Conservation (phyloP, 2,888 invertebrate species). For the Halictus quadricinctus region DNA sequence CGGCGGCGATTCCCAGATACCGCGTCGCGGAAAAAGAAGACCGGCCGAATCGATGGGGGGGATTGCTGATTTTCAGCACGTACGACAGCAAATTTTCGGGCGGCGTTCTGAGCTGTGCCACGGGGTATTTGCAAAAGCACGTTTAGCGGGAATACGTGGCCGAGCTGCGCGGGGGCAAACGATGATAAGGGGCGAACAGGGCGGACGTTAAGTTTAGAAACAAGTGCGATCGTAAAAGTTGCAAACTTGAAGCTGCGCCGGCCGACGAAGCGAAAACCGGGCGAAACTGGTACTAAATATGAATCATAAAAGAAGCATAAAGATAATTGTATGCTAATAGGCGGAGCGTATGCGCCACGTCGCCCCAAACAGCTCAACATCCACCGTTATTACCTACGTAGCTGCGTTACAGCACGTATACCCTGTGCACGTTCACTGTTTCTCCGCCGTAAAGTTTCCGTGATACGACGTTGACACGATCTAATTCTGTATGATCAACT, state of each 20-base stretch:
- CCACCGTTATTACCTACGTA: slow-evolving; percentile 61
- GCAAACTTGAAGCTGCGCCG: slow-evolving; percentile 59
- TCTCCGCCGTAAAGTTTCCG: slow-evolving; percentile 25
- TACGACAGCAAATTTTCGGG: slow-evolving; percentile 61
- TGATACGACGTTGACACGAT: slow-evolving; percentile 49
- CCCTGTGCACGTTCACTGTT: slow-evolving; percentile 19
- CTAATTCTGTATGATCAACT: slow-evolving; percentile 56
- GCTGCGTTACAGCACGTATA: slow-evolving; percentile 47
- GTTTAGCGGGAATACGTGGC: slow-evolving; percentile 55
- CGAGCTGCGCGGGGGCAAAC: slow-evolving; percentile 35
- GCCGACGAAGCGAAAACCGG: slow-evolving; percentile 49
- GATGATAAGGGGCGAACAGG: slow-evolving; percentile 64
- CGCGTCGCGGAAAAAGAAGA: slow-evolving; percentile 1
- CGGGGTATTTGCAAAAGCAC: slow-evolving; percentile 59
- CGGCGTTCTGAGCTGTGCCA: slow-evolving; percentile 4
- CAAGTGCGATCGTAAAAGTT: slow-evolving; percentile 72
- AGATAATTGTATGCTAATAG: slow-evolving; percentile 79
- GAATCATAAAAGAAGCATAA: slow-evolving; percentile 78
- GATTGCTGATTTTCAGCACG: slow-evolving; percentile 60
- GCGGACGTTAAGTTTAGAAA: slow-evolving; percentile 66
- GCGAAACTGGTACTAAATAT: slow-evolving; percentile 73
- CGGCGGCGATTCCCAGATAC: neutral
- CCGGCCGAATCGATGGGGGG: slow-evolving; percentile 32
- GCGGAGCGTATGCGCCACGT: slow-evolving; percentile 72
- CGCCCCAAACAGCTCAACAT: slow-evolving; percentile 67